Base-by-base conservation (phyloP, 2,797 vertebrate species). In the Semotilus atromaculatus region DNA sequence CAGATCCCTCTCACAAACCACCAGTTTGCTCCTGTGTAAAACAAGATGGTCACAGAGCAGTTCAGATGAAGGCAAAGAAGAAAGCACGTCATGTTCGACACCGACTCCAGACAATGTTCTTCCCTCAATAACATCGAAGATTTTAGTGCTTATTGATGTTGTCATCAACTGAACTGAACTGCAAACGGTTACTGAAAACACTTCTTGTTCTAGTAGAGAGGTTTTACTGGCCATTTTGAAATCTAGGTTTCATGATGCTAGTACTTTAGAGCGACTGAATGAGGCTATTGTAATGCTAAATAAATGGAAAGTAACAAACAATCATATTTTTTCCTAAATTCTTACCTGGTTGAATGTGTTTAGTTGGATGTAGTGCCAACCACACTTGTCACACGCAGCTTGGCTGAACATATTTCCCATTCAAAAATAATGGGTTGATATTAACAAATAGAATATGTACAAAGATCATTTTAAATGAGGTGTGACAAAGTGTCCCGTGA, bases 241-340 rank as follows among this genome's bases (percentile, higher is more conserved):
- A 67, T 34, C 16, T 26, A 80, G 40, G 77, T 31, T 67, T 48
- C 62, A 60, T 18, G 43, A 51, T 19, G 31, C 14, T 51, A 43
- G 55, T 9, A 64, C 58, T 67, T 40, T 1, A 68, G 62, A n/a
- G 7, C 10, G 13, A 5, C 43, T 84, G 19, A 55, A 68, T 70
- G 62, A 77, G 45, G 36, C 51, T 70, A 68, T n/a, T 73, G 68
- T 21, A 70, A 78, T 70, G 64, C 36, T 43, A 43, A 84, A 84
- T 84, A 84, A 84, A 84, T 43, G 11, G 51, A 6, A 78, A 68
- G 26, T 43, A 55, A 77, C 18, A 75, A 38, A 43, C 45, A 80
- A 70, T 19, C 29, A 16, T 2, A 60, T 78, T 58, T 68, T 16
- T 3, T 53, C 19, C 9, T 48, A 31, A n/a, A 14, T 83, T 38